Evolutionary conservation across 2,113 vertebrate genomes (phyloP), one percentile per base, ranked within the genome.

Genomic region (Pipra filicauda): DNA sequence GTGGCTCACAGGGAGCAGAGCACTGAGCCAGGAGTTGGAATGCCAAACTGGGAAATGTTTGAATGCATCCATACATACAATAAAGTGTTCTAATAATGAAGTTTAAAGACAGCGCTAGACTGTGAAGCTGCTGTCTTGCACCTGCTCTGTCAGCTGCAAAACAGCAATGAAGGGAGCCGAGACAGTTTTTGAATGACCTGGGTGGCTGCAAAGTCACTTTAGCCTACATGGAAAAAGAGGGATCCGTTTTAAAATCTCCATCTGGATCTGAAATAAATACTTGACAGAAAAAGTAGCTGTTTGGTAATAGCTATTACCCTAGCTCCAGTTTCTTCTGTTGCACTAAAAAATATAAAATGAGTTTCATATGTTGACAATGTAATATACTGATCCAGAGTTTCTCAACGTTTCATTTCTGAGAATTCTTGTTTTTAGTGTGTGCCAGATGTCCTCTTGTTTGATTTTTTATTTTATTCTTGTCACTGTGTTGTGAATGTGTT

Each of bases 391-490:
- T 54, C 67, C 58, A 84, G 33, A 91, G 93, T 61, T 95, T 91
- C 69, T 78, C 52, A 82, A 30, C 46, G 71, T 85, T 92, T 62
- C 21, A 57, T 83, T 95, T 93, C 55, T 46, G 55, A 96, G 70
- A 73, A 89, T 67, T 86, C 78, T 79, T 95, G 80, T 17, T 88
- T 97, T 97, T 85, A 88, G 91, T 92, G 78, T 96, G 95, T 95
- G 95, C 94, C 93, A 93, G 79, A 69, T 2, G 64, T 95, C 81
- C 91, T 75, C 26, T 93, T 92, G 75, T 90, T 97, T 91, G 62
- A 78, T 95, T 95, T 97, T 69, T 91, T 81, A 72, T 85, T 96
- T 96, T 41, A 46, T 94, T 93, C 59, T 87, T 94, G 85, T 86
- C 91, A 84, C 94, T 95, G 92, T 96, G 92, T 64, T 61, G 91